A percentile compares a stretch with the other conserved stretches of the same genome.
These are phyloP conservation scores for Deroplatys truncata DNA, from an alignment of 2,888 invertebrate species.

Conservation along the genomic window DNA sequence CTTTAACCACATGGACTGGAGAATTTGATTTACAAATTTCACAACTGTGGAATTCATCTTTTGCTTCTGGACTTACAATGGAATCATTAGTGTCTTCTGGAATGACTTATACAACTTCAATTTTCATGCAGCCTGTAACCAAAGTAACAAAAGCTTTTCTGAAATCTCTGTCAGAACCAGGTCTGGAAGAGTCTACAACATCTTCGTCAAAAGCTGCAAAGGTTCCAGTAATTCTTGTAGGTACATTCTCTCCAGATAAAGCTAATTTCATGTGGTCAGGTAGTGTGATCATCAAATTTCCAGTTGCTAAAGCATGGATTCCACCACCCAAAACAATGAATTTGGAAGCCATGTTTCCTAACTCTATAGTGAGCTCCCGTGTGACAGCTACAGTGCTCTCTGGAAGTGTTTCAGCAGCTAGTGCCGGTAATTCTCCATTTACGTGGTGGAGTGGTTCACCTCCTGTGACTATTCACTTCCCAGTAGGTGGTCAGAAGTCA, in stretches of 20 bases:
- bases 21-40: neutral
- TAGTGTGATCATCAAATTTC: neutral
- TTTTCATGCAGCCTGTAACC: neutral
- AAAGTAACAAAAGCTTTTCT: neutral
- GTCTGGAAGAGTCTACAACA: neutral
- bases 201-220: neutral
- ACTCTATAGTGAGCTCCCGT: neutral
- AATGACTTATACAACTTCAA: neutral
- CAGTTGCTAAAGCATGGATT: neutral
- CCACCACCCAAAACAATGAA: neutral
- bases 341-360: neutral
- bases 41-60: neutral
- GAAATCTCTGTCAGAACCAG: neutral
- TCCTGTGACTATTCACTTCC: conserved; percentile 7
- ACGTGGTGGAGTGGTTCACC: neutral
- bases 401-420: neutral
- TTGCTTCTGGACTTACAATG: neutral
- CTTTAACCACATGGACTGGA: neutral
- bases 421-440: neutral
- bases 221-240: conserved; percentile 27
- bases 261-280: neutral
- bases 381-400: neutral
- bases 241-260: conserved; percentile 27
- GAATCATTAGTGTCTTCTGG: neutral
- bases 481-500: neutral